Evolutionary conservation across 2,797 vertebrate genomes (phyloP).

Genomic region (Loriculus beryllinus): DNA sequence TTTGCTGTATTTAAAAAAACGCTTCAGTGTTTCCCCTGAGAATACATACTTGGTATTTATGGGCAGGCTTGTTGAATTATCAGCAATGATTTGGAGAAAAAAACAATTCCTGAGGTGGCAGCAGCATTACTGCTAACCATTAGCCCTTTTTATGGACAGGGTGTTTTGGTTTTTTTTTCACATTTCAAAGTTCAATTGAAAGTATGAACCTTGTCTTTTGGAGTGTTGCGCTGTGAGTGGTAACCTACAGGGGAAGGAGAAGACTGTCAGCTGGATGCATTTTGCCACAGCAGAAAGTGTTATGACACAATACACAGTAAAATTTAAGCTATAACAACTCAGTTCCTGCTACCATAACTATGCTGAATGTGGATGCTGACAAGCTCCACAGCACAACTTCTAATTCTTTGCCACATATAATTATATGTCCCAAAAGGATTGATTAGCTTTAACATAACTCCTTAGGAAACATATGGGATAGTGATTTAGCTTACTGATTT

Average conservation of each 20-base stretch:
- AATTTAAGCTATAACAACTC: background rate
- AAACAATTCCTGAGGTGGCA: background rate
- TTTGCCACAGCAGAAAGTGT: background rate
- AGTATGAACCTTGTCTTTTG: background rate
- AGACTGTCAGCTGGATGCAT: background rate
- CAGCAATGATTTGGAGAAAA: background rate
- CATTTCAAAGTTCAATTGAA: background rate
- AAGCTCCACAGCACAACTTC: background rate
- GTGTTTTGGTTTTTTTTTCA: background rate
- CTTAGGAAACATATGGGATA: background rate
- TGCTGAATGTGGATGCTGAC: background rate
- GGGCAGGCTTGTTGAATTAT: background rate
- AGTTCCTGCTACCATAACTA: background rate
- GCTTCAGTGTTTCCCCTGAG: background rate
- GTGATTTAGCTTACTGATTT: background rate
- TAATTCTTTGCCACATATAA: background rate
- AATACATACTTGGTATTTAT: background rate
- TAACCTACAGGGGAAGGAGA: background rate
- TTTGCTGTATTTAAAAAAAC: conserved; percentile 30
- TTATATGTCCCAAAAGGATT: background rate
- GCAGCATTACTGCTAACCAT: background rate
- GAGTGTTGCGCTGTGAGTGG: background rate
- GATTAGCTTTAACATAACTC: background rate
- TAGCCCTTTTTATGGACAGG: background rate
- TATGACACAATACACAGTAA: background rate